phyloP scores from a whole-genome alignment of 2,113 vertebrate genomes.

The Gadus chalcogrammus region DNA sequence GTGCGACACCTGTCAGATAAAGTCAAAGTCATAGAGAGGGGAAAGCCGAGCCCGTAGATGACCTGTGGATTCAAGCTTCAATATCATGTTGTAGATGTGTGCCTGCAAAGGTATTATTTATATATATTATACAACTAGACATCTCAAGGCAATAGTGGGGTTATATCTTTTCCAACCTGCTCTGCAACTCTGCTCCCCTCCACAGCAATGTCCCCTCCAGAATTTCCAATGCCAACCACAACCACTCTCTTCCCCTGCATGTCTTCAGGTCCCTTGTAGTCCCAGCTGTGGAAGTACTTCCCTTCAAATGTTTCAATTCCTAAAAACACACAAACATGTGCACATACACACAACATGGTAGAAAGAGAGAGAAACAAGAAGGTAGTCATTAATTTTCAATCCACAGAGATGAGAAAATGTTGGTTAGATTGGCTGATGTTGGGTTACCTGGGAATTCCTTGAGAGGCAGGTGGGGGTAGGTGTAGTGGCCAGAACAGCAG shows the following conservation, averaged over 20 bases:
- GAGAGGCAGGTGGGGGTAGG: conserved; percentile 74
- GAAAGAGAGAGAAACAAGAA: background rate
- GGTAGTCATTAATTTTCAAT: too few relatives aligned
- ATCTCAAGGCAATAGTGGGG: background rate
- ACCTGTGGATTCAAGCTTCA: background rate
- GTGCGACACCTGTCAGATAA: background rate
- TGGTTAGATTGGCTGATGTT: background rate
- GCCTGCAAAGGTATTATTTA: too few relatives aligned
- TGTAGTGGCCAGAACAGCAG: conserved; percentile 80
- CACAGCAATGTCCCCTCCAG: conserved; percentile 85
- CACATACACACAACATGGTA: background rate
- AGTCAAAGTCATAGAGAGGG: background rate
- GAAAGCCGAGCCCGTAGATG: background rate
- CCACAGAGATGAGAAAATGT: background rate
- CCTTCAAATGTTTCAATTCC: conserved; percentile 86
- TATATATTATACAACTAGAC: too few relatives aligned
- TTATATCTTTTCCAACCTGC: conserved; percentile 67
- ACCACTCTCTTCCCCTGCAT: conserved; percentile 81
- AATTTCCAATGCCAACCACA: conserved; percentile 88
- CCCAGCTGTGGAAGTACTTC: conserved; percentile 82
- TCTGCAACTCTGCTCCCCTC: conserved; percentile 82
- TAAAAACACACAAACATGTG: conserved; percentile 39
- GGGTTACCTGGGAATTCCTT: conserved; percentile 82
- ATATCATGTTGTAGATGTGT: too few relatives aligned
- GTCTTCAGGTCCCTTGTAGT: conserved; percentile 78